These are phyloP conservation scores for Leptoteleia sp. DNA, from an alignment of 1,140 invertebrate genomes.

Conservation along the genomic window DNA sequence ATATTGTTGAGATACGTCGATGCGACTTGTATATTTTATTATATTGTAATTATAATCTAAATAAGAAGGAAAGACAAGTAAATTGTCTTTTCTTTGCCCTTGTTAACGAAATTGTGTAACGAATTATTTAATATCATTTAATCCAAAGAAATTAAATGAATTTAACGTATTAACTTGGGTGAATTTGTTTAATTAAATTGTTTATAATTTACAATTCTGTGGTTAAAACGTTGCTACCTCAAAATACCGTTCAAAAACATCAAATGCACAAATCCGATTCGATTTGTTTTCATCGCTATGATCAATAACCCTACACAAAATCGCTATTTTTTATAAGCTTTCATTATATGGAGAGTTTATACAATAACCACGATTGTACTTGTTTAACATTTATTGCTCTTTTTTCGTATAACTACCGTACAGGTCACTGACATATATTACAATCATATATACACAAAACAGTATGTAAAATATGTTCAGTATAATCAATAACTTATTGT, in stretches of 20 bases:
- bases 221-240: no score
- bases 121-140: no score
- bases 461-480: conserved; percentile 47
- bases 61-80: background rate
- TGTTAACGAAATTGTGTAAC: no score
- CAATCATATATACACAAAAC: conserved; percentile 32
- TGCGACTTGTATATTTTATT: conserved; percentile 44
- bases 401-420: conserved; percentile 47
- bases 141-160: no score
- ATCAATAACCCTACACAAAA: background rate
- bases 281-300: background rate
- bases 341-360: conserved; percentile 29
- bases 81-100: no score
- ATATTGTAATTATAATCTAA: conserved; percentile 9
- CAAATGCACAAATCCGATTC: conserved; percentile 37
- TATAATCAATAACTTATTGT: conserved; percentile 59
- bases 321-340: conserved; percentile 43
- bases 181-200: no score
- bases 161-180: no score
- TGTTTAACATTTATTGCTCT: conserved; percentile 39
- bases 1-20: conserved; percentile 31
- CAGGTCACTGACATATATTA: conserved; percentile 44
- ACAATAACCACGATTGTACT: conserved; percentile 38
- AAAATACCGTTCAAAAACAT: conserved; percentile 5
- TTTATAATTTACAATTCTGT: no score